Percentiles rank a stretch among this genome's conserved stretches.
phyloP scores from a whole-genome alignment of 2,888 invertebrate species.

The Seira ritae region DNA sequence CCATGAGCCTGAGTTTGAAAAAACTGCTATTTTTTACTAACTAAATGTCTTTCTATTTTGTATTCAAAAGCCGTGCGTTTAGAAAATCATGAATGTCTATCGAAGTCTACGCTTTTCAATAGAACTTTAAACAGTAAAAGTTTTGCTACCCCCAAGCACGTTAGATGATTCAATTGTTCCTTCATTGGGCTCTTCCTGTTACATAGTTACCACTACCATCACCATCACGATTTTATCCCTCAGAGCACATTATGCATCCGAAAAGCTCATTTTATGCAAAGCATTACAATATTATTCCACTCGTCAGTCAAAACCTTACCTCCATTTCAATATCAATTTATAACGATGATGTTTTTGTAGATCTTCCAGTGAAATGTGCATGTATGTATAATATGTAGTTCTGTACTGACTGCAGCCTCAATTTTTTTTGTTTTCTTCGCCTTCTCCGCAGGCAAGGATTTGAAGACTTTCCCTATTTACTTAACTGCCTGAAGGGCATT shows the following conservation, averaged over 20 bases:
- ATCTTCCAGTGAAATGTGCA: background rate
- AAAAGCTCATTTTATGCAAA: conserved; percentile 6
- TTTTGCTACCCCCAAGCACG: conserved; percentile 13
- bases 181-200: conserved; percentile 8
- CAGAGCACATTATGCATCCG: background rate
- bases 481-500: no score
- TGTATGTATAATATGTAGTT: no score
- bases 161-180: conserved; percentile 47
- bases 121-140: background rate
- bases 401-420: no score
- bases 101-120: background rate
- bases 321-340: no score
- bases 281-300: background rate
- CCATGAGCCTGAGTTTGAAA: background rate
- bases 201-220: no score
- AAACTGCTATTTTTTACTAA: background rate
- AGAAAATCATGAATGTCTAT: conserved; percentile 35
- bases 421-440: no score
- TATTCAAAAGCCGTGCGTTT: conserved; percentile 36
- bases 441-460: no score
- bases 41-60: conserved; percentile 30
- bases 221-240: background rate
- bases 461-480: no score
- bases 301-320: background rate
- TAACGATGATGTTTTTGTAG: no score